Evolutionary conservation across 2,888 invertebrate species (phyloP).

Genomic region (Dicycla oo): DNA sequence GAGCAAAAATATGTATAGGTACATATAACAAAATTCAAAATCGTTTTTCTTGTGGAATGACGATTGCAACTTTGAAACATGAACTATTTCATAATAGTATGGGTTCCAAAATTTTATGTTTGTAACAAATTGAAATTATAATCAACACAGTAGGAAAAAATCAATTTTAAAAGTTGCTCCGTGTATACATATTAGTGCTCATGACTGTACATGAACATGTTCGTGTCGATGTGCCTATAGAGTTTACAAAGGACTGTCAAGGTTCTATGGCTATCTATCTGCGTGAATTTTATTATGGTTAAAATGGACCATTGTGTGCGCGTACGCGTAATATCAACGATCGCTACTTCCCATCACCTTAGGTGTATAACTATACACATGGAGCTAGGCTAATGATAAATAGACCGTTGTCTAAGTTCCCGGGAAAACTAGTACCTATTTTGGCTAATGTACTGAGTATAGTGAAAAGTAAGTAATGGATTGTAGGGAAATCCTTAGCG

Average conservation of each 20-base stretch:
- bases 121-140: too few relatives aligned
- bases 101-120: too few relatives aligned
- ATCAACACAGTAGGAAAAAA: too few relatives aligned
- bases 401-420: slow-evolving; percentile 8
- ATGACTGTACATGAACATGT: too few relatives aligned
- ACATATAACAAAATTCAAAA: too few relatives aligned
- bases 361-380: neutral
- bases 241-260: slow-evolving; percentile 15
- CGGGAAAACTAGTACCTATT: neutral
- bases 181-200: too few relatives aligned
- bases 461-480: neutral
- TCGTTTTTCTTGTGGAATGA: too few relatives aligned
- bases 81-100: too few relatives aligned
- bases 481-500: neutral
- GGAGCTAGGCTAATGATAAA: slow-evolving; percentile 8
- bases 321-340: neutral
- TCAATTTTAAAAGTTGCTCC: too few relatives aligned
- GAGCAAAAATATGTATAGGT: too few relatives aligned
- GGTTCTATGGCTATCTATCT: slow-evolving; percentile 21
- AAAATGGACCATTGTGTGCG: slow-evolving; percentile 42
- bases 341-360: slow-evolving; percentile 1
- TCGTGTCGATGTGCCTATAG: neutral
- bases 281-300: slow-evolving; percentile 46
- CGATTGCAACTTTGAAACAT: too few relatives aligned
- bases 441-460: too few relatives aligned